Conservation (phyloP, 2,113 vertebrate species). For the Thryonomys swinderianus region DNA sequence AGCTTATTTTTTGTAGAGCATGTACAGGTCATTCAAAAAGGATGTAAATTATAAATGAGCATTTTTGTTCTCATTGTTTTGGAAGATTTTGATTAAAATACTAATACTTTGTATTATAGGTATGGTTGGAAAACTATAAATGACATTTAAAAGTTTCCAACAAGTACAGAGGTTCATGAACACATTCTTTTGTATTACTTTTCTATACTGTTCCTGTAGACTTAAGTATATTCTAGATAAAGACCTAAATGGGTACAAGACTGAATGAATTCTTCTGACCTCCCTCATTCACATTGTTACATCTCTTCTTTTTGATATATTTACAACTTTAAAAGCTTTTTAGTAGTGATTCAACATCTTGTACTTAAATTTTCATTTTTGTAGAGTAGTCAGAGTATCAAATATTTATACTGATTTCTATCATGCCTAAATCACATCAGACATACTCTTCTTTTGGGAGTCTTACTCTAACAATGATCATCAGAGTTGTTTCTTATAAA, state of each 20-base stretch:
- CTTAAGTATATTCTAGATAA: background rate
- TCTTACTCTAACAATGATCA: conserved; percentile 37
- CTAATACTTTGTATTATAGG: background rate
- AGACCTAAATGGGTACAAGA: background rate
- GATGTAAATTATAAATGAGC: background rate
- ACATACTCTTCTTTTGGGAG: conserved; percentile 7
- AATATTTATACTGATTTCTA: background rate
- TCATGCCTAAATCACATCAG: conserved; percentile 4
- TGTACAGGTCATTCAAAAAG: conserved; percentile 37
- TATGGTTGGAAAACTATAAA: conserved; percentile 14
- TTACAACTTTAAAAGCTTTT: conserved; percentile 49
- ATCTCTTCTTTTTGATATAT: background rate
- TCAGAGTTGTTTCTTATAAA: background rate
- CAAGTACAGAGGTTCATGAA: background rate
- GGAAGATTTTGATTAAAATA: conserved; percentile 56
- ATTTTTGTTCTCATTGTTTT: conserved; percentile 46
- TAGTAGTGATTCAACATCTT: conserved; percentile 8
- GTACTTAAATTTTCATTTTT: conserved; percentile 49
- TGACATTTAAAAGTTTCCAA: conserved; percentile 26
- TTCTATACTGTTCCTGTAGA: background rate
- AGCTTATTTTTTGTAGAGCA: background rate
- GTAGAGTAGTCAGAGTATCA: background rate
- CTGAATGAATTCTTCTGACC: conserved; percentile 11
- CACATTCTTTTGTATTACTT: background rate
- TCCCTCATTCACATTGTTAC: conserved; percentile 5